phyloP scores from a whole-genome alignment of 2,113 vertebrate species.

The Percina caprodes region DNA sequence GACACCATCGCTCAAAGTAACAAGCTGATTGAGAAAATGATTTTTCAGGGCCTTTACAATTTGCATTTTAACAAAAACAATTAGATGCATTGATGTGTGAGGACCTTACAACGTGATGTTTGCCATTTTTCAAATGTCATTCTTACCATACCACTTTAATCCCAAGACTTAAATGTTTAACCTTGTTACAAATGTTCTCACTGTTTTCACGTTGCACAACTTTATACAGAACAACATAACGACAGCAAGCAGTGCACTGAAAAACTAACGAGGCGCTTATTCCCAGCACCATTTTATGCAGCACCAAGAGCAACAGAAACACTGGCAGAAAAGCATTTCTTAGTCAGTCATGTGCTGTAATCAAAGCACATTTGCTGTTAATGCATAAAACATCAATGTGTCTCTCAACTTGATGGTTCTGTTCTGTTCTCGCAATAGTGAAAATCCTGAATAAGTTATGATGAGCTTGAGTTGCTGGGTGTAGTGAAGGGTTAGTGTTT shows the following conservation, averaged over 20 bases:
- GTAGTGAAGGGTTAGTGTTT: slow-evolving; percentile 36
- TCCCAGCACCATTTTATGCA: slow-evolving; percentile 16
- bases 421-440: slow-evolving; percentile 32
- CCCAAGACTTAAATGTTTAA: background rate
- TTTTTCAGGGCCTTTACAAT: background rate
- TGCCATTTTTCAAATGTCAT: background rate
- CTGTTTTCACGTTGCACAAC: slow-evolving; percentile 18
- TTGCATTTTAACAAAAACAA: background rate
- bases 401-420: slow-evolving; percentile 38
- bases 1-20: background rate
- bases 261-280: slow-evolving; percentile 19
- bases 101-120: too few relatives aligned
- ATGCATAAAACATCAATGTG: slow-evolving; percentile 56
- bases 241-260: slow-evolving; percentile 13
- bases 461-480: slow-evolving; percentile 45
- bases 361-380: slow-evolving; percentile 47
- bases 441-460: slow-evolving; percentile 44
- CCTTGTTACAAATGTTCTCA: slow-evolving; percentile 15
- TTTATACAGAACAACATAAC: slow-evolving; percentile 2
- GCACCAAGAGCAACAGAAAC: slow-evolving; percentile 15
- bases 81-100: background rate
- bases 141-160: background rate
- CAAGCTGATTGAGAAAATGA: background rate
- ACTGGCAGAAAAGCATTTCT: slow-evolving; percentile 25
- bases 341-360: slow-evolving; percentile 4